Percentiles rank a stretch among this genome's conserved stretches.
phyloP scores from a whole-genome alignment of 1,140 invertebrate species.

The Cotesia vestalis region DNA sequence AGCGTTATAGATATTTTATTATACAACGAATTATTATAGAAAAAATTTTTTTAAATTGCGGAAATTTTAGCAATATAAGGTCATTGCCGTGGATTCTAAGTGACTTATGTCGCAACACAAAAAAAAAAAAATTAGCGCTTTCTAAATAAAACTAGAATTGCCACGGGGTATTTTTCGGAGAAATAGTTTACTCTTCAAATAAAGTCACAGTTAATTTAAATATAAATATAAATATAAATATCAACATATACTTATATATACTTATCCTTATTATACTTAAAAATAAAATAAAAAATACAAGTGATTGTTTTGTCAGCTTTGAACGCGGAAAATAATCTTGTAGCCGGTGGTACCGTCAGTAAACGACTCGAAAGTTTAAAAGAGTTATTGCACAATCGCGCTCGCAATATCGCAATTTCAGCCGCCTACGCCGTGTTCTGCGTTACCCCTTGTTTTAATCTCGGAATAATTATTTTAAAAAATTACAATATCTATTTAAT shows the following conservation, averaged over 20 bases:
- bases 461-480: neutral
- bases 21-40: too few relatives aligned
- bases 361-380: conserved; percentile 52
- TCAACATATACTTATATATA: too few relatives aligned
- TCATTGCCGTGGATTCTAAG: neutral
- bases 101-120: conserved; percentile 2
- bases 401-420: conserved; percentile 51
- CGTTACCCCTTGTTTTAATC: neutral
- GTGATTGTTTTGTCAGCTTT: conserved; percentile 6
- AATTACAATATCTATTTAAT: neutral
- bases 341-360: conserved; percentile 1
- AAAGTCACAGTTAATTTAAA: too few relatives aligned
- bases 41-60: too few relatives aligned
- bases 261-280: too few relatives aligned
- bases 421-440: conserved; percentile 29
- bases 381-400: conserved; percentile 50
- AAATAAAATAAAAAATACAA: too few relatives aligned
- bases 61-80: neutral
- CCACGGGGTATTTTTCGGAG: too few relatives aligned
- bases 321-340: neutral
- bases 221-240: too few relatives aligned
- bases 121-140: conserved; percentile 21
- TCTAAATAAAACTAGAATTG: conserved; percentile 17
- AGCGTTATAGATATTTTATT: neutral
- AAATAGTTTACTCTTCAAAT: too few relatives aligned